These are phyloP conservation scores for Cyprinodon variegatus DNA, from an alignment of 2,113 vertebrate genomes.

Conservation along the genomic window DNA sequence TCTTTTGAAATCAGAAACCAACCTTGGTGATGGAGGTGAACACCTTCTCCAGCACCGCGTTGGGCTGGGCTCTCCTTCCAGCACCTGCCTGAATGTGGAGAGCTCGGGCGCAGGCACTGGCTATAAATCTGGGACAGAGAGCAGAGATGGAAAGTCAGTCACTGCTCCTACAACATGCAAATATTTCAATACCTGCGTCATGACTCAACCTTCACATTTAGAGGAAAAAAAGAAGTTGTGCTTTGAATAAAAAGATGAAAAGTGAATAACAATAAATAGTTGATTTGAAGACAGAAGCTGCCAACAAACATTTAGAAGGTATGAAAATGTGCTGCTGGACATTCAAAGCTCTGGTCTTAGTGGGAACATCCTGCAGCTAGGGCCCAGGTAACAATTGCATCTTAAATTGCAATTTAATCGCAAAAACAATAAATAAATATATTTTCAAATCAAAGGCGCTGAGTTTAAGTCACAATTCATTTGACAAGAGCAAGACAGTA, in stretches of 20 bases:
- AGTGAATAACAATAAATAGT: background rate
- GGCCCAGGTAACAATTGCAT: no score
- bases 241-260: slow-evolving; percentile 2
- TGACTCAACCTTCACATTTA: slow-evolving; percentile 4
- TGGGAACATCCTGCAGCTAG: no score
- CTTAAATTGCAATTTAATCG: no score
- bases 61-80: slow-evolving; percentile 84
- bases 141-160: background rate
- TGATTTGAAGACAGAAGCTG: background rate
- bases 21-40: slow-evolving; percentile 96
- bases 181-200: background rate
- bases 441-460: no score
- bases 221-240: slow-evolving; percentile 4
- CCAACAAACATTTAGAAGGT: background rate
- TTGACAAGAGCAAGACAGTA: no score
- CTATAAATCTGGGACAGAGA: slow-evolving; percentile 85
- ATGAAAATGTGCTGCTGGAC: background rate
- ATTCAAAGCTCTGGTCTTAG: background rate
- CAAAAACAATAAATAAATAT: no score
- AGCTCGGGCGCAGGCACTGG: slow-evolving; percentile 85
- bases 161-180: background rate
- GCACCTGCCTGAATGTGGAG: slow-evolving; percentile 85
- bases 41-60: slow-evolving; percentile 95
- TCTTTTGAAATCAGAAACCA: background rate
- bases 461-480: no score